A percentile compares a stretch with the other conserved stretches of the same genome.
phyloP scores from a whole-genome alignment of 2,888 invertebrate genomes.

The Isotomurus palustris region DNA sequence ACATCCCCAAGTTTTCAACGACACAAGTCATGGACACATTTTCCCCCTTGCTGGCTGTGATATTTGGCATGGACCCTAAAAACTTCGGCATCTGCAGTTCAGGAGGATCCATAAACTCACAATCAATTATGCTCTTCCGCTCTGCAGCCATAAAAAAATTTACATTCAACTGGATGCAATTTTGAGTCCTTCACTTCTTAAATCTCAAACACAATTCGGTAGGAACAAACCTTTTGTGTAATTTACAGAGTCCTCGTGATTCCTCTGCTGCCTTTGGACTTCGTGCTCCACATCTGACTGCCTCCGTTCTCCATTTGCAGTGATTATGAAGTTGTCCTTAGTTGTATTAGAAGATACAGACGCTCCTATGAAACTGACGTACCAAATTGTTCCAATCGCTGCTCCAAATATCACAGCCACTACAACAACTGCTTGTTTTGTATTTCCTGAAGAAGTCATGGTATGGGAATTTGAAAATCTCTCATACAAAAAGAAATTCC shows the following conservation, averaged over 20 bases:
- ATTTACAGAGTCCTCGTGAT: not conserved
- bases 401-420: not conserved
- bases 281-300: too few species aligned
- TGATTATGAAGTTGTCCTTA: too few species aligned
- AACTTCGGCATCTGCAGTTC: not conserved
- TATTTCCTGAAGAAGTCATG: not conserved
- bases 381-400: not conserved
- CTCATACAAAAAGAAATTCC: too few species aligned
- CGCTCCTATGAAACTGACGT: not conserved
- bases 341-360: too few species aligned
- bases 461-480: too few species aligned
- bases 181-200: not conserved
- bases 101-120: slow-evolving; percentile 4
- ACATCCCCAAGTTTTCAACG: slow-evolving; percentile 1
- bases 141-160: not conserved
- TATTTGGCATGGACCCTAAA: slow-evolving; percentile 6
- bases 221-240: not conserved
- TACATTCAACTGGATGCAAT: too few species aligned
- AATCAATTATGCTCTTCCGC: slow-evolving; percentile 6
- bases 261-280: not conserved
- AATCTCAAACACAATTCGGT: not conserved
- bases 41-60: not conserved
- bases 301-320: too few species aligned
- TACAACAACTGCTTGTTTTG: not conserved
- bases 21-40: slow-evolving; percentile 7